phyloP scores from a whole-genome alignment of 92 coral and sea anemone genomes.

The Siderastrea siderea region DNA sequence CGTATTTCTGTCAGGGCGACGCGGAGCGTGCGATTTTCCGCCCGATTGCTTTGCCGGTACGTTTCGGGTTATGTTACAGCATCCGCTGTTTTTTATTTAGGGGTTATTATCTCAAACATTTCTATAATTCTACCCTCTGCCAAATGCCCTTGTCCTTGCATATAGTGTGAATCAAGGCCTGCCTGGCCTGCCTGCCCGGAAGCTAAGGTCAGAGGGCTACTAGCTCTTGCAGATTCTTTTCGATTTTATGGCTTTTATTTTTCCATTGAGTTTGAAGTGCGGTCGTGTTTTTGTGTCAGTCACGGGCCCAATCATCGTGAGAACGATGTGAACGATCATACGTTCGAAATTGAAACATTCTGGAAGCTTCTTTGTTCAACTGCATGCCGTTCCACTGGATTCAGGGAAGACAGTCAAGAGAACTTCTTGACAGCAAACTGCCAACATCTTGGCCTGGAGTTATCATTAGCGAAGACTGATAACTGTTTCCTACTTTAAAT shows the following conservation, averaged over 20 bases:
- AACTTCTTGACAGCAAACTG: neutral
- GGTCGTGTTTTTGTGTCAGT: constrained; percentile 23
- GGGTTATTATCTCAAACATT: constrained; percentile 10
- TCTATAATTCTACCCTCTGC: neutral
- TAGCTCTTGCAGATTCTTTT: constrained; percentile 14
- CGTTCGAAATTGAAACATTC: constrained; percentile 8
- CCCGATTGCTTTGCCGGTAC: constrained; percentile 10
- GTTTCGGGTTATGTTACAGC: constrained; percentile 5
- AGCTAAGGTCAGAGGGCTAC: constrained; percentile 28
- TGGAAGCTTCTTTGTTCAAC: neutral
- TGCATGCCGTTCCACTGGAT: neutral
- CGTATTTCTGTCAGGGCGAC: neutral
- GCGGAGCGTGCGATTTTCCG: constrained; percentile 1
- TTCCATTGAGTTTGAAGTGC: constrained; percentile 15
- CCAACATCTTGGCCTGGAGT: neutral
- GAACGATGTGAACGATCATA: neutral
- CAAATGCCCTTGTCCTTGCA: neutral
- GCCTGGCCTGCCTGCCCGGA: constrained; percentile 27
- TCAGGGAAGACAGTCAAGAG: neutral
- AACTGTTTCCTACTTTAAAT: constrained; percentile 28
- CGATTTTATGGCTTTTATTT: constrained; percentile 2
- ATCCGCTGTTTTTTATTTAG: constrained; percentile 3
- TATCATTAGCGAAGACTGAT: constrained; percentile 18
- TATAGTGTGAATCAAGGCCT: neutral
- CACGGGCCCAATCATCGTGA: constrained; percentile 27